These are phyloP conservation scores for Trichonephila clavipes DNA, from an alignment of 1,140 invertebrate genomes.

Conservation along the genomic window DNA sequence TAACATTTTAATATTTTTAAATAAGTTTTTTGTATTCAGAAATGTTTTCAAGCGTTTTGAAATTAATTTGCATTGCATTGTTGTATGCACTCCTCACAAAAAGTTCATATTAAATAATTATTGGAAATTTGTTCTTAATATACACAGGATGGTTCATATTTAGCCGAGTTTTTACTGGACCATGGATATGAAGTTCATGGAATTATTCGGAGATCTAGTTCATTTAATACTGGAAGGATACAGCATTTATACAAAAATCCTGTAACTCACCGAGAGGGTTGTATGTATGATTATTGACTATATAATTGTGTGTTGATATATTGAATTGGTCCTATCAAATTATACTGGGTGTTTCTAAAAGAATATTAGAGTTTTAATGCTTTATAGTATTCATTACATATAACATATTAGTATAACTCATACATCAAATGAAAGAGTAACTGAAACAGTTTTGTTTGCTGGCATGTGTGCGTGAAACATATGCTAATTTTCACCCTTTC, in stretches of 20 bases:
- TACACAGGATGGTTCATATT: constrained; percentile 97
- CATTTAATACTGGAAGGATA: constrained; percentile 98
- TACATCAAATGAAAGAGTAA: too few relatives aligned
- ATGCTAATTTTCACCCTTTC: too few relatives aligned
- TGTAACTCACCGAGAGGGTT: constrained; percentile 86
- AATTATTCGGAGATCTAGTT: constrained; percentile 95
- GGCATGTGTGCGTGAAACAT: too few relatives aligned
- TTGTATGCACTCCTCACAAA: too few relatives aligned
- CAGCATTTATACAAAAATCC: constrained; percentile 97
- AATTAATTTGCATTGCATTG: not conserved
- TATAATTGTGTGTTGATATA: too few relatives aligned
- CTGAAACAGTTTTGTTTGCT: too few relatives aligned
- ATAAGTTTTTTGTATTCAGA: not conserved
- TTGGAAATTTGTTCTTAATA: not conserved
- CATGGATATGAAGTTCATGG: constrained; percentile 96
- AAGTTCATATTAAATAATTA: too few relatives aligned
- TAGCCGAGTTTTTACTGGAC: constrained; percentile 95
- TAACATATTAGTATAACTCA: too few relatives aligned
- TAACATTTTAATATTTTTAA: not conserved
- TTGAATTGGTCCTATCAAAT: too few relatives aligned
- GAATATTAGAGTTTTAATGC: too few relatives aligned
- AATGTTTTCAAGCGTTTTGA: not conserved
- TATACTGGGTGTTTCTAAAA: too few relatives aligned
- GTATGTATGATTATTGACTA: constrained; percentile 79
- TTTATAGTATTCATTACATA: too few relatives aligned